phyloP scores from a whole-genome alignment of 2,888 invertebrate species.

The Lottia gigantea region DNA sequence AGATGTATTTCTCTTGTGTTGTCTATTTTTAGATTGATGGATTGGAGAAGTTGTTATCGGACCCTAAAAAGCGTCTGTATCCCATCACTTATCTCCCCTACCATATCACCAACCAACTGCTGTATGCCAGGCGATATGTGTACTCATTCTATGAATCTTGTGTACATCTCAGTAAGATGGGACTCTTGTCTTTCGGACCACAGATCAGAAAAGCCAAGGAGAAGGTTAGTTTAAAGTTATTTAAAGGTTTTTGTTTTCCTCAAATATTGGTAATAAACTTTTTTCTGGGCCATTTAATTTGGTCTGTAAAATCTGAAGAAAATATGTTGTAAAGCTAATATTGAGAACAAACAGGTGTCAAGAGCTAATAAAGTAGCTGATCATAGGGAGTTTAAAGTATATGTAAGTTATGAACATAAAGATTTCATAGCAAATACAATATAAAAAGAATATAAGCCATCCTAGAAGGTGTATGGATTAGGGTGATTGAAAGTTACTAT shows the following conservation, averaged over 20 bases:
- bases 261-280: neutral
- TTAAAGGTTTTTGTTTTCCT: neutral
- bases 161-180: conserved; percentile 74
- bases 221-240: conserved; percentile 69
- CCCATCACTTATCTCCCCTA: conserved; percentile 74
- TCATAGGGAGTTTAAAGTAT: too few relatives aligned
- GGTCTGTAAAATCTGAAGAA: too few relatives aligned
- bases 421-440: too few relatives aligned
- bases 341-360: too few relatives aligned
- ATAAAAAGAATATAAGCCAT: too few relatives aligned
- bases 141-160: conserved; percentile 73
- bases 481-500: too few relatives aligned
- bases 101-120: conserved; percentile 71
- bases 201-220: conserved; percentile 77
- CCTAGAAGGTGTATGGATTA: too few relatives aligned
- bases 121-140: conserved; percentile 74
- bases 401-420: too few relatives aligned
- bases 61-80: conserved; percentile 77
- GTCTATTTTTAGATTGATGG: conserved; percentile 70
- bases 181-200: conserved; percentile 78
- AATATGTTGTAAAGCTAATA: too few relatives aligned
- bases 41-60: conserved; percentile 73
- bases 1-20: neutral
- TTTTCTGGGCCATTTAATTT: too few relatives aligned
- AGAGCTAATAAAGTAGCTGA: too few relatives aligned